Conservation (phyloP, 1,140 invertebrate genomes). For the Drosophila kohkoa region DNA sequence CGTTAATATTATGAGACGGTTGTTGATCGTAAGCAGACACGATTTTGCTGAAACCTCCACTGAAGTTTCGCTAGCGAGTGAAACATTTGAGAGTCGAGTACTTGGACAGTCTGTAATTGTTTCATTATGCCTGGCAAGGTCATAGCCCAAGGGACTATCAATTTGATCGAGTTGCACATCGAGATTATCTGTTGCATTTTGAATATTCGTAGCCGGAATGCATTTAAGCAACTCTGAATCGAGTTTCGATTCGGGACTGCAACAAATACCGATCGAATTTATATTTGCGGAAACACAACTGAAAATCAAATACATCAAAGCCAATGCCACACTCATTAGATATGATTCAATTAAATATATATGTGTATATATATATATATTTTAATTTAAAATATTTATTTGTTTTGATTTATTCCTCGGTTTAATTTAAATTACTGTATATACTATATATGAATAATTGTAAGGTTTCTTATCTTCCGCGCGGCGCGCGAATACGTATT, state of each 20-base stretch:
- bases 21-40: conserved; percentile 31
- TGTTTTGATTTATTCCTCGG: neutral
- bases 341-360: conserved; percentile 5
- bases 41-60: conserved; percentile 18
- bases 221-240: conserved; percentile 15
- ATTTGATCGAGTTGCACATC: conserved; percentile 3
- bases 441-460: conserved; percentile 7
- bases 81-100: conserved; percentile 18
- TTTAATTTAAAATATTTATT: conserved; percentile 4
- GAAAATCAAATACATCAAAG: conserved; percentile 37
- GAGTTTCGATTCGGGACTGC: conserved; percentile 20
- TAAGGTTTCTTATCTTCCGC: conserved; percentile 39
- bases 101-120: conserved; percentile 12
- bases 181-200: neutral
- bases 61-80: conserved; percentile 4
- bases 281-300: conserved; percentile 26
- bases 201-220: neutral
- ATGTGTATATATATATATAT: neutral
- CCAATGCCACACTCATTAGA: conserved; percentile 32
- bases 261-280: conserved; percentile 16
- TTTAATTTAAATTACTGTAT: neutral
- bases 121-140: conserved; percentile 4
- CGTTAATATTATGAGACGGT: conserved; percentile 18
- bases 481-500: conserved; percentile 23
- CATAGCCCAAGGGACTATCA: conserved; percentile 28